Evolutionary conservation across 2,797 vertebrate genomes (phyloP), one percentile per base, ranked within the genome.

Genomic region (Gadopsis marmoratus): DNA sequence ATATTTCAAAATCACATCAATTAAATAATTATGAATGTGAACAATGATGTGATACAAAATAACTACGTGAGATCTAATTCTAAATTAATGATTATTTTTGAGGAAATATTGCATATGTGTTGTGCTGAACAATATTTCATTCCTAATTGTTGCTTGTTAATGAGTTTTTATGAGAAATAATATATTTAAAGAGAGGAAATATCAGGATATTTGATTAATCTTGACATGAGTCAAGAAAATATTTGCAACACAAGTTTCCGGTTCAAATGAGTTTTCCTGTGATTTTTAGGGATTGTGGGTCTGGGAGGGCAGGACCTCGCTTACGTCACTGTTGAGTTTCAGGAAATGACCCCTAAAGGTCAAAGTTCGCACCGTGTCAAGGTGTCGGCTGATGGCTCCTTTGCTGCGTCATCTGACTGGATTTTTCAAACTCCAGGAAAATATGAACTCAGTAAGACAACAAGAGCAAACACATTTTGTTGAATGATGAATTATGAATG

Each of bases 371-470:
- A 55, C 23, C 72, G 19, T 58, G 86, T 90, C 66, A 83, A 12
- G 21, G 69, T 93, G 48, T 70, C 17, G 69, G 81, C 86, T 29
- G 86, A 84, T 6, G 90, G 90, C 51, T 94, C 86, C 41, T 94
- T 95, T 82, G 68, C 69, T 65, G 35, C 53, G 59, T 88, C 82
- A n/a, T 72, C 41, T 19, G 47, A 88, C 1, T 91, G 86, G 85
- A 81, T 71, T 66, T 82, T 86, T 56, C 77, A 86, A 54, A 64
- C 71, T 45, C 75, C 87, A 54, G 92, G 89, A 80, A 84, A 71
- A 59, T 74, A 90, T 71, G 47, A 85, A 75, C 87, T 92, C 59
- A 85, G 91, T 94, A 76, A 71, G 93, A 86, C 69, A 51, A 58
- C 56, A 41, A 31, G 19, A 76, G 17, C 48, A 69, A 81, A 61